phyloP scores from a whole-genome alignment of 2,797 vertebrate genomes.

The Orestias chungarensis region DNA sequence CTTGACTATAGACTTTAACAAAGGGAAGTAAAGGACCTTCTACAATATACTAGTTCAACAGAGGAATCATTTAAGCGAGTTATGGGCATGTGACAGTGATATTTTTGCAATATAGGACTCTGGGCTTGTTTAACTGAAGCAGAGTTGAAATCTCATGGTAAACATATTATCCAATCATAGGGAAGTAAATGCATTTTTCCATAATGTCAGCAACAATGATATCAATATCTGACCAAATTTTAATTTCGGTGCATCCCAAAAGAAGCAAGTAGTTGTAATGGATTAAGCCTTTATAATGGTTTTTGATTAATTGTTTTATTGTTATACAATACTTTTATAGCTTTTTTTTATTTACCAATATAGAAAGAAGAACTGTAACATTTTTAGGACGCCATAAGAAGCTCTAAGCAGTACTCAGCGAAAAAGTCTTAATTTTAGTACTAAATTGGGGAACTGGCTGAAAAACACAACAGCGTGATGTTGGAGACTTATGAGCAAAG shows the following conservation, averaged over 20 bases:
- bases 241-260: not conserved
- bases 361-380: not conserved
- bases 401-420: not conserved
- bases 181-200: too few species aligned
- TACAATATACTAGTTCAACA: too few species aligned
- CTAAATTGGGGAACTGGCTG: conserved; percentile 21
- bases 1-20: too few species aligned
- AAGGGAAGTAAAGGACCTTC: too few species aligned
- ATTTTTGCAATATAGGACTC: too few species aligned
- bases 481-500: conserved; percentile 22
- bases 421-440: conserved; percentile 11
- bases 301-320: not conserved
- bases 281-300: not conserved
- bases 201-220: too few species aligned
- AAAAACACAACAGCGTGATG: conserved; percentile 35
- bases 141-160: too few species aligned
- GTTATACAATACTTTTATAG: not conserved
- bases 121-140: too few species aligned
- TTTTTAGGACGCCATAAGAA: conserved; percentile 11
- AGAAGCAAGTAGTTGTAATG: not conserved
- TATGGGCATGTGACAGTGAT: too few species aligned
- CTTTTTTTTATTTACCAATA: not conserved
- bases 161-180: too few species aligned
- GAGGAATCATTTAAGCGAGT: too few species aligned
- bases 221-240: not conserved